phyloP scores from a whole-genome alignment of 2,888 invertebrate genomes.

The Choreutis nemorana region DNA sequence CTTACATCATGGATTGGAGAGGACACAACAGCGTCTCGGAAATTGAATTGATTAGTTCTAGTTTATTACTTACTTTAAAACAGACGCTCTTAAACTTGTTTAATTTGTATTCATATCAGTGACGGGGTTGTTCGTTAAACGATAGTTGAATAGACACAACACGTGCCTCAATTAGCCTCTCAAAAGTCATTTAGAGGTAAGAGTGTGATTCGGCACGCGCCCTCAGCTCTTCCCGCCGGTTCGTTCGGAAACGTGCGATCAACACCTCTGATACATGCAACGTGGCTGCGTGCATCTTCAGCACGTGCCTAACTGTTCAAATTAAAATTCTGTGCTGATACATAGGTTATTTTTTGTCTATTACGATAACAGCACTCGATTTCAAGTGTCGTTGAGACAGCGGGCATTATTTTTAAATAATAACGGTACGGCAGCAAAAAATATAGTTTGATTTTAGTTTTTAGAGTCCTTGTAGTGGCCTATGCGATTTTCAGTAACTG shows the following conservation, averaged over 20 bases:
- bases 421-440: neutral
- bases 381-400: no score
- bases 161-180: constrained; percentile 41
- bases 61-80: constrained; percentile 21
- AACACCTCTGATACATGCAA: constrained; percentile 13
- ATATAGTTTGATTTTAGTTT: neutral
- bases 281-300: constrained; percentile 5
- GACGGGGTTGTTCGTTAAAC: constrained; percentile 20
- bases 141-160: constrained; percentile 18
- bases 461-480: no score
- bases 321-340: constrained; percentile 2
- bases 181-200: constrained; percentile 12
- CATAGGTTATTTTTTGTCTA: constrained; percentile 2
- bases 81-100: constrained; percentile 9
- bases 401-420: neutral
- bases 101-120: constrained; percentile 8
- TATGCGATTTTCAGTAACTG: no score
- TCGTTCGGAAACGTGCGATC: constrained; percentile 23
- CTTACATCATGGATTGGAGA: constrained; percentile 23
- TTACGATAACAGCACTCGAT: constrained; percentile 3
- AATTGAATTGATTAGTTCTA: constrained; percentile 27
- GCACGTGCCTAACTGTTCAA: constrained; percentile 1
- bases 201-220: constrained; percentile 42
- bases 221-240: no score
- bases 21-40: constrained; percentile 21